These are phyloP conservation scores for Ctenodactylus gundi DNA, from an alignment of 2,113 vertebrate genomes.

Conservation along the genomic window DNA sequence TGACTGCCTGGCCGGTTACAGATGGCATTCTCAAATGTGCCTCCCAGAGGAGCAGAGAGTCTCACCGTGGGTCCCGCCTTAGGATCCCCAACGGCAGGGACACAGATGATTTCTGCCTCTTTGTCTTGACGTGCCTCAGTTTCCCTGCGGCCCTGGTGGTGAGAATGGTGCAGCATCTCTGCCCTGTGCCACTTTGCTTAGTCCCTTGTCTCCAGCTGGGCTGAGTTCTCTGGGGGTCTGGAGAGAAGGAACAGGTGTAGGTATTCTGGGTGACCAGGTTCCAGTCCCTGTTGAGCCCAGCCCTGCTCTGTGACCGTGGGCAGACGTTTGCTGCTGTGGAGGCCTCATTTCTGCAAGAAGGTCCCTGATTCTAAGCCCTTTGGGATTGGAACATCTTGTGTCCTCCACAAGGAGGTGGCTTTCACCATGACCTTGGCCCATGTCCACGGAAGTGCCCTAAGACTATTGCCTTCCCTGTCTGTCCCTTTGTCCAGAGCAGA, in stretches of 20 bases:
- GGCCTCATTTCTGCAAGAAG: not conserved
- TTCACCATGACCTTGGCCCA: not conserved
- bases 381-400: not conserved
- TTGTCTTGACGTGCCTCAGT: not conserved
- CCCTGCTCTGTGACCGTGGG: fast-evolving
- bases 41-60: not conserved
- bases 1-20: not conserved
- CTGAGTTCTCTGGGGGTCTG: not conserved
- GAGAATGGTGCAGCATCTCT: fast-evolving
- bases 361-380: not conserved
- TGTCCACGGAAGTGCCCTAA: not conserved
- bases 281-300: not conserved
- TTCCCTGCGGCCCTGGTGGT: not conserved
- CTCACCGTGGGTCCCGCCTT: not conserved
- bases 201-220: not conserved
- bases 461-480: fast-evolving
- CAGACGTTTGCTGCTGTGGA: fast-evolving
- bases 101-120: not conserved
- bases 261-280: not conserved
- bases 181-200: not conserved
- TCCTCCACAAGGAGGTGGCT: not conserved
- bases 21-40: too few relatives aligned
- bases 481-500: fast-evolving
- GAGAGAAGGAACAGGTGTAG: not conserved
- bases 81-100: not conserved